Conservation (phyloP, 1,140 invertebrate genomes). For the Aphaenogaster ashmeadi region DNA sequence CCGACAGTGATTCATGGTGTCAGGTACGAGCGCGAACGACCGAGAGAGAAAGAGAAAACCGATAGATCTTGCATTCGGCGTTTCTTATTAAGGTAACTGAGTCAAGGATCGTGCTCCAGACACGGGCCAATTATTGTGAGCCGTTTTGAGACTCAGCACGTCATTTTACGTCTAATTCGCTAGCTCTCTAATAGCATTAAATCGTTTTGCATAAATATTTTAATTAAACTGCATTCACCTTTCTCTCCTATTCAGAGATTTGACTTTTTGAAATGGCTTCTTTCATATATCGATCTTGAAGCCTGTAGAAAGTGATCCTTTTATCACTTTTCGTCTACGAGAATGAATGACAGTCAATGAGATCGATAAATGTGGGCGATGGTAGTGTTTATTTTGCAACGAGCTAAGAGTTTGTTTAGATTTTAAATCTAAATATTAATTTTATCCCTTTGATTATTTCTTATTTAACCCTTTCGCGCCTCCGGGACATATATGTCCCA, state of each 20-base stretch:
- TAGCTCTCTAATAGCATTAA: slow-evolving; percentile 36
- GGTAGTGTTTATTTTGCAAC: neutral
- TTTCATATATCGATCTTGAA: neutral
- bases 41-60: slow-evolving; percentile 36
- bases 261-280: neutral
- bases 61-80: slow-evolving; percentile 72
- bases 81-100: slow-evolving; percentile 83
- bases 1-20: slow-evolving; percentile 66
- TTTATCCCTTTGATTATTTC: neutral
- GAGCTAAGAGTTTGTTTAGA: neutral
- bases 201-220: slow-evolving; percentile 43
- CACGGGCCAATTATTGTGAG: slow-evolving; percentile 65
- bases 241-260: neutral
- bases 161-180: slow-evolving; percentile 57
- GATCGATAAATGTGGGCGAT: neutral
- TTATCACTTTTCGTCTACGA: neutral
- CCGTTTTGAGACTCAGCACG: slow-evolving; percentile 44
- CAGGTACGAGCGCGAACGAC: slow-evolving; percentile 31
- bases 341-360: slow-evolving; percentile 4
- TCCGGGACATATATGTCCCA: no score
- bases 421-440: neutral
- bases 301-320: neutral
- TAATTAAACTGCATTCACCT: slow-evolving; percentile 35
- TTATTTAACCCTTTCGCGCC: neutral
- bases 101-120: slow-evolving; percentile 78